Evolutionary conservation across 1,140 invertebrate species (phyloP).

Genomic region (Lethocerus indicus): DNA sequence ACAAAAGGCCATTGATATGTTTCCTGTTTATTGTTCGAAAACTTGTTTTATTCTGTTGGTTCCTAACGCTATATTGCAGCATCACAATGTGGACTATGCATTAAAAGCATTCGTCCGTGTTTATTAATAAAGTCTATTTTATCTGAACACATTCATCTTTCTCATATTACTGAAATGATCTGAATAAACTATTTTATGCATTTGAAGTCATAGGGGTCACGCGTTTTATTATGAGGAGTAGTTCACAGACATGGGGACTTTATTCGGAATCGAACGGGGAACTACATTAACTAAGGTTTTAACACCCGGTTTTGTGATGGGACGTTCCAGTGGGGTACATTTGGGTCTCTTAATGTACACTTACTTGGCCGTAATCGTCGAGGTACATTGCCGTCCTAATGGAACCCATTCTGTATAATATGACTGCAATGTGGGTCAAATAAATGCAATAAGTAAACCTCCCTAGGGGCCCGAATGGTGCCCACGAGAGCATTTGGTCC

Average conservation of each 20-base stretch:
- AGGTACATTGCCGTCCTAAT: constrained; percentile 8
- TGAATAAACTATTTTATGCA: neutral
- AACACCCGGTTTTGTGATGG: neutral
- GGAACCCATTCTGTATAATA: constrained; percentile 10
- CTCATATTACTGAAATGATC: neutral
- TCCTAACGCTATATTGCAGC: too few relatives aligned
- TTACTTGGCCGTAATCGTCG: constrained; percentile 13
- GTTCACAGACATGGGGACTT: neutral
- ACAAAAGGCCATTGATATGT: too few relatives aligned
- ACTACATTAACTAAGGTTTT: neutral
- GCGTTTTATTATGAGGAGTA: neutral
- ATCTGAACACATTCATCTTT: too few relatives aligned
- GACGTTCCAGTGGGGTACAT: neutral
- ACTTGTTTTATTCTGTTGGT: too few relatives aligned
- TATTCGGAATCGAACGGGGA: neutral
- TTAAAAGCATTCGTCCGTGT: too few relatives aligned
- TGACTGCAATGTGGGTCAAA: constrained; percentile 27
- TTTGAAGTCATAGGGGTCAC: neutral
- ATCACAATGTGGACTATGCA: too few relatives aligned
- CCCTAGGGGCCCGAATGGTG: constrained; percentile 31
- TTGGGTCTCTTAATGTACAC: neutral
- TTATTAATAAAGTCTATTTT: too few relatives aligned
- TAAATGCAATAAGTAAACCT: constrained; percentile 38
- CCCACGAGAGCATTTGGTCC: constrained; percentile 33
- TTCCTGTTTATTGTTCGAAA: too few relatives aligned